A percentile compares a stretch with the other conserved stretches of the same genome.
phyloP scores from a whole-genome alignment of 2,888 invertebrate genomes.

The Aphelenchoides bicaudatus region DNA sequence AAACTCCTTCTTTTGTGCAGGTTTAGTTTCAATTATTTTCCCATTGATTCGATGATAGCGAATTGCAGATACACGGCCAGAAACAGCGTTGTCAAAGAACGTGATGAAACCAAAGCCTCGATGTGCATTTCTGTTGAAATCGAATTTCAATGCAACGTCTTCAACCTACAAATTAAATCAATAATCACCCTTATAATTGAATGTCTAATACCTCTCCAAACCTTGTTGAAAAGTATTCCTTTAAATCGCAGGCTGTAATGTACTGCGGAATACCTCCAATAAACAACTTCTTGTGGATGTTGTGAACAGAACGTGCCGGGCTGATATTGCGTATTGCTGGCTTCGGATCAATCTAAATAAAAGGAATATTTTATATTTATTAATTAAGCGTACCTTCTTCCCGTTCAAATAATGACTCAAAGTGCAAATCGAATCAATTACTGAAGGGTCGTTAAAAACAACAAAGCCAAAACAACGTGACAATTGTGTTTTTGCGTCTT shows the following conservation, averaged over 20 bases:
- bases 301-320: not conserved
- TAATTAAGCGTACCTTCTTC: no score
- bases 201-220: not conserved
- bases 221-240: not conserved
- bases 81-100: not conserved
- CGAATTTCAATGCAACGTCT: conserved; percentile 8
- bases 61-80: not conserved
- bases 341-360: not conserved
- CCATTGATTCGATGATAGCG: not conserved
- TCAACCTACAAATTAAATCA: no score
- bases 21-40: not conserved
- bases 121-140: not conserved
- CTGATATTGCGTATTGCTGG: not conserved
- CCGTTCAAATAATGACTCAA: not conserved
- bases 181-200: no score
- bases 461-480: conserved; percentile 7
- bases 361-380: no score
- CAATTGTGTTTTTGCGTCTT: not conserved
- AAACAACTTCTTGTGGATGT: not conserved
- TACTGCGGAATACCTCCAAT: not conserved
- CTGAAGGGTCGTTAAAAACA: not conserved
- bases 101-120: conserved; percentile 10
- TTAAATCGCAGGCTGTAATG: not conserved
- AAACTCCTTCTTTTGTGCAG: not conserved
- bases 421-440: not conserved